Evolutionary conservation across 2,888 invertebrate species (phyloP).

Genomic region (Dynastes grantii): DNA sequence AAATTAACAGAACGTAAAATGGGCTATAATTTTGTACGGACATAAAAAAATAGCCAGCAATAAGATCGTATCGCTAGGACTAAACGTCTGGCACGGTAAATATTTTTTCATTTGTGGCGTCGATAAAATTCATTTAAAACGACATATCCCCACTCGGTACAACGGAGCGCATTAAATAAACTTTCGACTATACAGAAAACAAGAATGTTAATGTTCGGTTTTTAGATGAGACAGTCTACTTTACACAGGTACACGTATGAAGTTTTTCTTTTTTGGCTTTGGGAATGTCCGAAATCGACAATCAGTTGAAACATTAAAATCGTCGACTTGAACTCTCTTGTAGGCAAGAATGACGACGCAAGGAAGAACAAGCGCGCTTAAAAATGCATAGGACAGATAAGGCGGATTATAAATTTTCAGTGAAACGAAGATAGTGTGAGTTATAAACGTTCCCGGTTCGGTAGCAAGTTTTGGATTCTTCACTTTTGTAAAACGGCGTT

Average conservation of each 20-base stretch:
- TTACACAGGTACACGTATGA: conserved; percentile 29
- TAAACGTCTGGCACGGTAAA: conserved; percentile 39
- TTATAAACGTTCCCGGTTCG: conserved; percentile 56
- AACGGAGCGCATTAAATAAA: conserved; percentile 39
- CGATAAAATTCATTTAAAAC: conserved; percentile 44
- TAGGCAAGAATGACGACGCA: conserved; percentile 20
- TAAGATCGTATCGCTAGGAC: conserved; percentile 44
- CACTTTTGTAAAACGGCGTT: conserved; percentile 56
- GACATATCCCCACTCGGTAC: conserved; percentile 31
- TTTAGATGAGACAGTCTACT: conserved; percentile 33
- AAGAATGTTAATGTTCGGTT: conserved; percentile 43
- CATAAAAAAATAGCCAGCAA: conserved; percentile 27
- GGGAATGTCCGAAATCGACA: conserved; percentile 51
- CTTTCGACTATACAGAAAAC: conserved; percentile 44
- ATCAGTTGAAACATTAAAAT: conserved; percentile 50
- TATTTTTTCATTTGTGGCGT: conserved; percentile 45
- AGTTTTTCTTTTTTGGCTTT: conserved; percentile 33
- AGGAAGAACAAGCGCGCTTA: conserved; percentile 23
- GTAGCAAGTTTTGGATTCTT: conserved; percentile 59
- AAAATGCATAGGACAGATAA: conserved; percentile 55
- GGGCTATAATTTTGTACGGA: conserved; percentile 32
- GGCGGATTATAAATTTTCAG: conserved; percentile 54
- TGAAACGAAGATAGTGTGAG: conserved; percentile 55
- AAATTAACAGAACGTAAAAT: conserved; percentile 42
- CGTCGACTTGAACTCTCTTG: conserved; percentile 36